Evolutionary conservation across 2,797 vertebrate species (phyloP).

Genomic region (Pipistrellus pipistrellus): DNA sequence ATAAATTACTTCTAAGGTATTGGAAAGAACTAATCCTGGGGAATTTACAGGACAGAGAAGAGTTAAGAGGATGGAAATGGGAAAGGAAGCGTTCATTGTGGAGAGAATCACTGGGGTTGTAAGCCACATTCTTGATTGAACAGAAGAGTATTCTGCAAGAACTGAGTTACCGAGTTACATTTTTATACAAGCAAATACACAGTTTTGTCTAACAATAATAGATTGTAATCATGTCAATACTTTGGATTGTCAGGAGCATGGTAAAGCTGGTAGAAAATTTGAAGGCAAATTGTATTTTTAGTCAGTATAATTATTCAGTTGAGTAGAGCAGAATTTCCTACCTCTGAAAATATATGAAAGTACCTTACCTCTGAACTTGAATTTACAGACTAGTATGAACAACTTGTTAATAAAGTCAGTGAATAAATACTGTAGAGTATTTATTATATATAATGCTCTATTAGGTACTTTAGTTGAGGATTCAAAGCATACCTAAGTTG

Average conservation of each 20-base stretch:
- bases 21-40: slow-evolving; percentile 9
- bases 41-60: neutral
- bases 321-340: slow-evolving; percentile 34
- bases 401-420: neutral
- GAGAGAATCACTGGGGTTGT: neutral
- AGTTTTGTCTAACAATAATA: neutral
- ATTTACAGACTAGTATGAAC: neutral
- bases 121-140: slow-evolving; percentile 16
- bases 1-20: neutral
- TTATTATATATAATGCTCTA: neutral
- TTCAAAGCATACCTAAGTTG: neutral
- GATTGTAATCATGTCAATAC: neutral
- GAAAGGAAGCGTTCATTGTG: neutral
- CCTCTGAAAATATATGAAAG: neutral
- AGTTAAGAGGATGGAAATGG: neutral
- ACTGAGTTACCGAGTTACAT: neutral
- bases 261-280: slow-evolving; percentile 23
- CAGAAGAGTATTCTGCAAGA: slow-evolving; percentile 11
- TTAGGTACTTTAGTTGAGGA: neutral
- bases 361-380: neutral
- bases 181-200: neutral
- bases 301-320: neutral
- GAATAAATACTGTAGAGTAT: neutral
- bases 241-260: neutral
- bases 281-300: neutral